Base-by-base conservation (phyloP, 2,888 invertebrate species). In the Drosophila formosana region DNA sequence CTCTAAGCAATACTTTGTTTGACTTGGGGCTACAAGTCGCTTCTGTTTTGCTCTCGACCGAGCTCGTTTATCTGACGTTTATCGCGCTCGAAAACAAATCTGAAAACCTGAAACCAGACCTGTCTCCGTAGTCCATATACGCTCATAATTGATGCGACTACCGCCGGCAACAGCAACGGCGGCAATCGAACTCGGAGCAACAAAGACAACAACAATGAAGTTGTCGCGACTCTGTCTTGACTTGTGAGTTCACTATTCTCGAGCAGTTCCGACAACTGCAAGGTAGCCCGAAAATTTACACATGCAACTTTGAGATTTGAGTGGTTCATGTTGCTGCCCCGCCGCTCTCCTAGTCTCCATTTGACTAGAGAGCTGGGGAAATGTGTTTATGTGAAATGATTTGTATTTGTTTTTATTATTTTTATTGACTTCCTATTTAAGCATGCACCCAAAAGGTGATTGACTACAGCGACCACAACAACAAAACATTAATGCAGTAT, bases 61-160 rank as follows among this genome's bases (percentile, higher is more conserved):
- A 53, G 71, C 82, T 79, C 85, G 72, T 79, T 88, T 88, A 82
- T 73, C 80, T 82, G 68, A 73, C 83, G 86, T 84, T 87, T 84
- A 87, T 87, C 82, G 64, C 85, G 79, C 75, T 75, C 78, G 68
- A 82, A 76, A 88, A 79, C 71, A 85, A 75, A 37, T 11, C 37
- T 4, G 37, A 37, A 56, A 78, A 88, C 83, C 88, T 88, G 83
- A 56, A 78, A 88, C 83, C 88, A 88, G 83, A 83, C 80, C 65
- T 82, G 80, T 79, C 85, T 73, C 77, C 72, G 61, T 68, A 85
- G 80, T 75, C 85, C 83, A 83, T 83, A 83, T 88, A 88, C 65
- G 88, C 72, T 68, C 71, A 73, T 82, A 83, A 83, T 78, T 84
- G 85, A 74, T 73, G 80, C 75, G 71, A 79, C 88, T 81, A 72